These are phyloP conservation scores for Chromoteleia sp. DNA, from an alignment of 2,888 invertebrate species.

Conservation along the genomic window DNA sequence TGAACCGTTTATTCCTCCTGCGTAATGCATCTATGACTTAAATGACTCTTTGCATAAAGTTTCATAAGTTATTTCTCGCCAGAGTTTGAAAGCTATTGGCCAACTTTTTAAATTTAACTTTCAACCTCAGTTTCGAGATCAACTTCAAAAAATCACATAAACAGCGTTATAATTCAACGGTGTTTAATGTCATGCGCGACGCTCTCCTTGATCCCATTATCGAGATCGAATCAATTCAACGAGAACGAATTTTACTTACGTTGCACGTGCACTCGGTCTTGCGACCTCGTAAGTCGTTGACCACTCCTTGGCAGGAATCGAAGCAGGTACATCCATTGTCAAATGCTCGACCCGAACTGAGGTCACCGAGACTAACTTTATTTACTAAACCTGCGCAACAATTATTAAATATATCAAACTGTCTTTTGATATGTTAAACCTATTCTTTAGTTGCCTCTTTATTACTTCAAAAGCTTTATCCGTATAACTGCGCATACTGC, in stretches of 20 bases:
- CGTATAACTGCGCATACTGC: too few relatives aligned
- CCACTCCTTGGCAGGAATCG: slow-evolving; percentile 92
- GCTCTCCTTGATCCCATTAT: slow-evolving; percentile 35
- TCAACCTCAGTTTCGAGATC: background rate
- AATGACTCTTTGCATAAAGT: background rate
- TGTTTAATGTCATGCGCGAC: slow-evolving; percentile 7
- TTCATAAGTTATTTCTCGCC: background rate
- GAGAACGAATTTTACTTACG: slow-evolving; percentile 84
- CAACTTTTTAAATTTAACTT: background rate
- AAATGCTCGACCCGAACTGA: slow-evolving; percentile 97
- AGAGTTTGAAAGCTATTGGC: background rate
- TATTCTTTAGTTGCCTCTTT: too few relatives aligned
- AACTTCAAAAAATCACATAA: slow-evolving; percentile 1
- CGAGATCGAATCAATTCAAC: slow-evolving; percentile 28
- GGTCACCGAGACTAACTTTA: slow-evolving; percentile 93
- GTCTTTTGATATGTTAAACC: too few relatives aligned
- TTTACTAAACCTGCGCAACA: slow-evolving; percentile 80
- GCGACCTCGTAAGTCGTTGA: slow-evolving; percentile 91
- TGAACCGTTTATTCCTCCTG: background rate
- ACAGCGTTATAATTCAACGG: background rate
- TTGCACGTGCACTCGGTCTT: slow-evolving; percentile 92
- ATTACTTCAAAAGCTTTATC: too few relatives aligned
- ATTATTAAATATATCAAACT: too few relatives aligned
- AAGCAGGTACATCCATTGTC: slow-evolving; percentile 98
- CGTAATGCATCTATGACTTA: background rate